A percentile compares a stretch with the other conserved stretches of the same genome.
Conservation (phyloP, 2,113 vertebrate species). For the Gymnorhina tibicen region DNA sequence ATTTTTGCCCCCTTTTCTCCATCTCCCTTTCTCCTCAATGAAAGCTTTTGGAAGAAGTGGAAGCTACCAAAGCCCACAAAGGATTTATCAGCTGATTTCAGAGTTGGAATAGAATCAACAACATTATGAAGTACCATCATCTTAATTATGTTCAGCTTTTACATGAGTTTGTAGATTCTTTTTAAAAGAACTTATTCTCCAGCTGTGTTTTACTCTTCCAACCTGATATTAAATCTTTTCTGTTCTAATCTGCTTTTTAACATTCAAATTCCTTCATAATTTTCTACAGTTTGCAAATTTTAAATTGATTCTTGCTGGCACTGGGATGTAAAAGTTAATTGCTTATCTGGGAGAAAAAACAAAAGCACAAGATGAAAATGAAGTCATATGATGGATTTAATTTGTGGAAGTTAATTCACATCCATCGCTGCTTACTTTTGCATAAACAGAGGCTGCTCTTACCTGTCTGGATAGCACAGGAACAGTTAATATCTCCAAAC, state of each 20-base stretch:
- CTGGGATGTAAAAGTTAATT: neutral
- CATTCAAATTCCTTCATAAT: conserved; percentile 30
- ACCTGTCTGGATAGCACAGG: neutral
- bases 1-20: neutral
- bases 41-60: neutral
- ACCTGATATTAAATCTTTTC: conserved; percentile 44
- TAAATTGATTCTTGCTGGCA: conserved; percentile 6
- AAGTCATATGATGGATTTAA: neutral
- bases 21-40: neutral
- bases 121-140: neutral
- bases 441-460: neutral
- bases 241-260: conserved; percentile 42
- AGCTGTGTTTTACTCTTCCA: conserved; percentile 42
- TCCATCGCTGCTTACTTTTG: neutral
- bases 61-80: neutral
- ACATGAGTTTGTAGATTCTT: conserved; percentile 19
- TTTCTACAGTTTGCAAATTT: conserved; percentile 44
- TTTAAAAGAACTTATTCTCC: neutral
- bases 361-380: neutral
- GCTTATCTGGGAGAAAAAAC: neutral
- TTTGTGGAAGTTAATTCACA: neutral
- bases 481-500: neutral
- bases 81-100: neutral
- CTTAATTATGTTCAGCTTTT: conserved; percentile 14
- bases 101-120: neutral